phyloP scores from a whole-genome alignment of 2,113 vertebrate genomes.

The Murina feae region DNA sequence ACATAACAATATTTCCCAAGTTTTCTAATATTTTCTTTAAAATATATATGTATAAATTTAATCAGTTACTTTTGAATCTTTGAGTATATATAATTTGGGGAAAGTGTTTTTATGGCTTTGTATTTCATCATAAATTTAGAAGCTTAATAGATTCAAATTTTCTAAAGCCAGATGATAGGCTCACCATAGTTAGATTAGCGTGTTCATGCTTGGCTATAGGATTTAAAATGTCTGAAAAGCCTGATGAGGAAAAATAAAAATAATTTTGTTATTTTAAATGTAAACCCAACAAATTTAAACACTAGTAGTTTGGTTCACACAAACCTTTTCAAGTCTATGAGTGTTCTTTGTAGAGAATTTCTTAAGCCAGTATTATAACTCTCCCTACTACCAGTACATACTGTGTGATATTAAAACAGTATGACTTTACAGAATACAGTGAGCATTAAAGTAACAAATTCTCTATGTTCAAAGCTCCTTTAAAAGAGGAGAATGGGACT shows the following conservation, averaged over 20 bases:
- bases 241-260: not conserved
- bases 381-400: not conserved
- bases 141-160: constrained; percentile 52
- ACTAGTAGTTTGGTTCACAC: not conserved
- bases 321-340: not conserved
- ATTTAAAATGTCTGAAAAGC: constrained; percentile 39
- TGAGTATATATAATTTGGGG: constrained; percentile 33
- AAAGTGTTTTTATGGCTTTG: constrained; percentile 11
- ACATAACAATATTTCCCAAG: constrained; percentile 19
- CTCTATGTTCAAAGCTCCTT: not conserved
- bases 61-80: constrained; percentile 60
- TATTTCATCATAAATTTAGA: constrained; percentile 21
- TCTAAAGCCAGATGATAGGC: not conserved
- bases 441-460: not conserved
- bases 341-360: not conserved
- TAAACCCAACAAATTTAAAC: constrained; percentile 11
- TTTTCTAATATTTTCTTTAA: constrained; percentile 55
- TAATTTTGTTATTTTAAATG: not conserved
- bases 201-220: not conserved
- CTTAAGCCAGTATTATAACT: constrained; percentile 9
- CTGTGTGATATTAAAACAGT: not conserved
- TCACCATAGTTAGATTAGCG: not conserved
- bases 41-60: constrained; percentile 55
- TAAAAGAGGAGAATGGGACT: not conserved
- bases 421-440: not conserved